Conservation (phyloP, 2,888 invertebrate species). For the Acleris sparsana region DNA sequence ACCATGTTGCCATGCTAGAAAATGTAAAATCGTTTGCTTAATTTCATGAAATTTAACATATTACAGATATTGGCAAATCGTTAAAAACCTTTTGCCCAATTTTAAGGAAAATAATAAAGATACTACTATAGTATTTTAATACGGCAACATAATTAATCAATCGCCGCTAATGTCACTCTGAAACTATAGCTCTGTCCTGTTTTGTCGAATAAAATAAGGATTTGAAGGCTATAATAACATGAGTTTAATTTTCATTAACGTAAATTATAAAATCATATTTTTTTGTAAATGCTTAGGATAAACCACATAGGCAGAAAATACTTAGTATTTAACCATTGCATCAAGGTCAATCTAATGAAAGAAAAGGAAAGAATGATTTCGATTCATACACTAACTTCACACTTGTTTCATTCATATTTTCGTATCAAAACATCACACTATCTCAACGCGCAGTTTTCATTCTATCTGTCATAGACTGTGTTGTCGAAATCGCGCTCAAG, state of each 20-base stretch:
- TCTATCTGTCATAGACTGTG: slow-evolving; percentile 22
- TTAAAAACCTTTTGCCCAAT: neutral
- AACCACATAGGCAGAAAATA: neutral
- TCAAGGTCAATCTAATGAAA: neutral
- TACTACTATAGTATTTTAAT: neutral
- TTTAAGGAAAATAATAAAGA: neutral
- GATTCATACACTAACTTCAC: slow-evolving; percentile 50
- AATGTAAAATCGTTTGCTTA: too few species aligned
- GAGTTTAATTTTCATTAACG: neutral
- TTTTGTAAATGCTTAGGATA: neutral
- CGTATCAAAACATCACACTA: slow-evolving; percentile 38
- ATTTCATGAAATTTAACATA: too few species aligned
- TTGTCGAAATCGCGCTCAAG: slow-evolving; percentile 25
- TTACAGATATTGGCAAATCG: neutral
- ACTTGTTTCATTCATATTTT: slow-evolving; percentile 53
- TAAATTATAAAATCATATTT: neutral
- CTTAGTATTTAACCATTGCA: neutral
- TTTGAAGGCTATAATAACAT: neutral
- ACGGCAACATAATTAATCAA: slow-evolving; percentile 3
- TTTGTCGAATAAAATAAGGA: slow-evolving; percentile 4
- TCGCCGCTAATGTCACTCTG: slow-evolving; percentile 7
- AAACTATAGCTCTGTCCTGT: neutral
- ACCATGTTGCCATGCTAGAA: neutral
- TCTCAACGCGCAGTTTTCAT: slow-evolving; percentile 37
- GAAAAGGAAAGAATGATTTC: slow-evolving; percentile 42